A percentile compares a stretch with the other conserved stretches of the same genome.
phyloP scores from a whole-genome alignment of 2,888 invertebrate genomes.

The Geotrupes spiniger region DNA sequence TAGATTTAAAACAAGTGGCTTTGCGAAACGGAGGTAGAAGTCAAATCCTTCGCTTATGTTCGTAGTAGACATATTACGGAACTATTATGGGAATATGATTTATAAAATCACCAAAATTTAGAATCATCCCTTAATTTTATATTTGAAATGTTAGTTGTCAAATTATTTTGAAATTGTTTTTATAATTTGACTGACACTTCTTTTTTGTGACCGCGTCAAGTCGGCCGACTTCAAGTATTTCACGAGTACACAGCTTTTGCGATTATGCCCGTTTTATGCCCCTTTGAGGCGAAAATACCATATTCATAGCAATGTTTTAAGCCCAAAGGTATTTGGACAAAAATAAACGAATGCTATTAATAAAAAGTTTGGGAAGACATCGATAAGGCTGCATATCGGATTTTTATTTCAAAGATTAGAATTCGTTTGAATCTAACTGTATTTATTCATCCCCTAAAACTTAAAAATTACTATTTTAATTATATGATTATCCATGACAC shows the following conservation, averaged over 20 bases:
- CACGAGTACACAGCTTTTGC: neutral
- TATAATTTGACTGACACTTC: slow-evolving; percentile 17
- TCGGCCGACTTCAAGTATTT: neutral
- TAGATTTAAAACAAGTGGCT: slow-evolving; percentile 47
- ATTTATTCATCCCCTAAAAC: too few species aligned
- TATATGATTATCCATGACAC: too few species aligned
- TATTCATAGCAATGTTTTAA: too few species aligned
- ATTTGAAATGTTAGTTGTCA: slow-evolving; percentile 22
- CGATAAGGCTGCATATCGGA: too few species aligned
- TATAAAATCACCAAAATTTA: slow-evolving; percentile 26
- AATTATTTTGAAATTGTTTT: slow-evolving; percentile 24
- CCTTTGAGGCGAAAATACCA: too few species aligned
- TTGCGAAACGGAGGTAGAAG: slow-evolving; percentile 49
- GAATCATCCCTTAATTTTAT: slow-evolving; percentile 22
- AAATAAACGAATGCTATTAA: too few species aligned
- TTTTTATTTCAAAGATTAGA: too few species aligned
- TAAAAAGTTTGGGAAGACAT: too few species aligned
- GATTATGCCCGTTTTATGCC: too few species aligned
- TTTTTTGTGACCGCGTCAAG: slow-evolving; percentile 1
- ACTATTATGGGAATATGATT: slow-evolving; percentile 10
- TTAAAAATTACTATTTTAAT: too few species aligned
- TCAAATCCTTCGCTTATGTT: slow-evolving; percentile 38
- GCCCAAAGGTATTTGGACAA: too few species aligned
- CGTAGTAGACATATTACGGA: slow-evolving; percentile 6
- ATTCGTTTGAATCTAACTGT: too few species aligned